Conservation (phyloP, 2,113 vertebrate species). For the Sinocyclocheilus maitianheensis region DNA sequence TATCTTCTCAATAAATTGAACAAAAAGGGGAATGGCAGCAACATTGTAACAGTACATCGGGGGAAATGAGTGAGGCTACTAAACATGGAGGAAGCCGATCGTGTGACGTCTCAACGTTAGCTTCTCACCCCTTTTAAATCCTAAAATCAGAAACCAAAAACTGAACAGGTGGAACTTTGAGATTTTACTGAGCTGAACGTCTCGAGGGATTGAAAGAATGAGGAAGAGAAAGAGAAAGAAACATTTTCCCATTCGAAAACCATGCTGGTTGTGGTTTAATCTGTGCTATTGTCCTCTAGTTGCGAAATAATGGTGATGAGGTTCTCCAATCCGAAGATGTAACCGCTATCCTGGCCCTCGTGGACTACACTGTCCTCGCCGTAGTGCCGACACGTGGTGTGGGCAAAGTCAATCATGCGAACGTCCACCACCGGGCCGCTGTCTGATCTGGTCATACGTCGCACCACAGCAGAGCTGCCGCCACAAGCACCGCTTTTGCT, state of each 20-base stretch:
- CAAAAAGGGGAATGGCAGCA: constrained; percentile 49
- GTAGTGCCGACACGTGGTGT: constrained; percentile 95
- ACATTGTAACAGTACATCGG: constrained; percentile 4
- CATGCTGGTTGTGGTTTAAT: constrained; percentile 75
- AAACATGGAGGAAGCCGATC: constrained; percentile 50
- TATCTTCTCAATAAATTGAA: constrained; percentile 35
- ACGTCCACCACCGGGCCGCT: constrained; percentile 83
- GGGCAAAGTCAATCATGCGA: constrained; percentile 99
- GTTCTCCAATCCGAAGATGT: constrained; percentile 98
- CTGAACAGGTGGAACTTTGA: constrained; percentile 28
- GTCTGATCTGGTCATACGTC: constrained; percentile 53
- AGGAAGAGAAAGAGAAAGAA: background rate
- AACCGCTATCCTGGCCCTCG: constrained; percentile 95
- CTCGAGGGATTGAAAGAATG: constrained; percentile 21
- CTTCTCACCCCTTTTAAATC: constrained; percentile 42
- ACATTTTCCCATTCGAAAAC: constrained; percentile 73
- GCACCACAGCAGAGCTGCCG: constrained; percentile 43
- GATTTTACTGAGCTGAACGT: constrained; percentile 12
- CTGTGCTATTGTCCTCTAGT: constrained; percentile 91
- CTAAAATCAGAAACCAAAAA: constrained; percentile 19
- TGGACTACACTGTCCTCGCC: constrained; percentile 96
- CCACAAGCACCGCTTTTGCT: constrained; percentile 24
- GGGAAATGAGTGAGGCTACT: constrained; percentile 34
- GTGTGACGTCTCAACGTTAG: constrained; percentile 37
- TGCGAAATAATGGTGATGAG: constrained; percentile 97